phyloP scores from a whole-genome alignment of 1,140 invertebrate genomes.

The Eumeta japonica region DNA sequence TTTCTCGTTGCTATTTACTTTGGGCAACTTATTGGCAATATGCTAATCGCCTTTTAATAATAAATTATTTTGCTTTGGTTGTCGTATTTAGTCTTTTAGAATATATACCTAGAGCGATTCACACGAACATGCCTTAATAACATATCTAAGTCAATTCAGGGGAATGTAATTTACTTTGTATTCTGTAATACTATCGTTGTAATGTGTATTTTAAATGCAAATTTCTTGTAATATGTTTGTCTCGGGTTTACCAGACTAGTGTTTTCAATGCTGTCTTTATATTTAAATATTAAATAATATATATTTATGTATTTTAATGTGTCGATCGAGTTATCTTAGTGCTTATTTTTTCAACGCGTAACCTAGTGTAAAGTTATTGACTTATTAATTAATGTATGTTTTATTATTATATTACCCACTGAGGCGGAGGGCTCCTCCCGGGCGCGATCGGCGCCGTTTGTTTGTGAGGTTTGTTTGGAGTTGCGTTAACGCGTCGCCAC shows the following conservation, averaged over 20 bases:
- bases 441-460: too few relatives aligned
- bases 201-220: constrained; percentile 20
- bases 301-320: too few relatives aligned
- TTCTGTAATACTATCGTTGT: too few relatives aligned
- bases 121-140: constrained; percentile 55
- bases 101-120: constrained; percentile 51
- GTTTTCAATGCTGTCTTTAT: too few relatives aligned
- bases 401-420: constrained; percentile 39
- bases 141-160: constrained; percentile 55
- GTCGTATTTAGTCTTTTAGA: constrained; percentile 49
- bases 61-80: constrained; percentile 52
- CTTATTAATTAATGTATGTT: constrained; percentile 39
- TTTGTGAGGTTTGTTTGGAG: too few relatives aligned
- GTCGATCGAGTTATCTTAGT: too few relatives aligned
- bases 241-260: too few relatives aligned
- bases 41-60: constrained; percentile 44
- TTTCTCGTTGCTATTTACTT: too few relatives aligned
- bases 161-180: constrained; percentile 31
- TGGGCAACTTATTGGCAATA: too few relatives aligned
- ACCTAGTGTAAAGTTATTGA: constrained; percentile 39
- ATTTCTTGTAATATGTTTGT: too few relatives aligned
- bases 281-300: too few relatives aligned
- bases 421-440: too few relatives aligned
- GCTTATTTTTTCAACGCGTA: constrained; percentile 40
- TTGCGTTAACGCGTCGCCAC: constrained; percentile 32